Evolutionary conservation across 1,140 invertebrate genomes (phyloP), one percentile per base, ranked within the genome.

Genomic region (Caenorhabditis remanei): DNA sequence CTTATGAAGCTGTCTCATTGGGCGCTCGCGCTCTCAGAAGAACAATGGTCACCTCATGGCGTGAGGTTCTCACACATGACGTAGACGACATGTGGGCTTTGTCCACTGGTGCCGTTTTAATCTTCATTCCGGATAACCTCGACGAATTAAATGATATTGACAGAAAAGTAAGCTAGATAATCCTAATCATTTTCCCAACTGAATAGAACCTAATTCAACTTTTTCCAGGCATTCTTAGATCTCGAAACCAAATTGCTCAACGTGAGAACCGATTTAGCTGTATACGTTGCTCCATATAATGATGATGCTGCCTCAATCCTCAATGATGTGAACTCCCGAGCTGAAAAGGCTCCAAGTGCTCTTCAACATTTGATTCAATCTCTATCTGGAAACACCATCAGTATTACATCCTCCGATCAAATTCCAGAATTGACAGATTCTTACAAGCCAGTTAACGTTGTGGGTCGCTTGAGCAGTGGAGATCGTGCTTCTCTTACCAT

Each of bases 171-270:
- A 40, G 32, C 19, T 1, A n/a, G 32, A 32, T 32, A 32, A 32
- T 1, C n/a, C n/a, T 32, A 32, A 32, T 32, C 32, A 0, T 32
- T 32, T 58, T 58, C 8, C 56, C 14, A n/a, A 43, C 87, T 56
- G 82, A 82, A 40, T 88, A 24, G 32, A 40, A 32, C 67, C 46
- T 88, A 48, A 86, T 88, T 21, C 56, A 83, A 24, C 46, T 43
- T 88, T 85, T 90, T 56, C 87, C 87, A 94, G 94, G 71, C 71
- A 13, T 94, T 98, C 85, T 94, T 95, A 90, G 93, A 95, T 41
- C 91, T 98, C 67, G 97, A 99, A 93, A 94, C 95, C 92, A 95
- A 95, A 7, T 95, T 98, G 94, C 92, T 96, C 32, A 94, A 94
- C 41, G 95, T 97, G 90, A 95, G 97, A 90, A 95, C 95, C 19